Conservation (phyloP, 2,888 invertebrate species). For the Ormyrus labotus region DNA sequence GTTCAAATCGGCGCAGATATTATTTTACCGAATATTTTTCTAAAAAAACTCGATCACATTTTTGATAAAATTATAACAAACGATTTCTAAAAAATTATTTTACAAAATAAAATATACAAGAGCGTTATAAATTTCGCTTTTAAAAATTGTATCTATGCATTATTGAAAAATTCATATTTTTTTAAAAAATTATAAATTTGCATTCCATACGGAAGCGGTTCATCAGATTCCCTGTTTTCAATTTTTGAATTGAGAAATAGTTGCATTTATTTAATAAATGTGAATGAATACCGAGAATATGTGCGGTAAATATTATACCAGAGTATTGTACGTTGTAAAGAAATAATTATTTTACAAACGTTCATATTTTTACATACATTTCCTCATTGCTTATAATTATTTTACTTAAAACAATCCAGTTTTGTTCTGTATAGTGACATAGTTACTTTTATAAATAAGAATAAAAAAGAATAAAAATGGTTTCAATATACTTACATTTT, state of each 20-base stretch:
- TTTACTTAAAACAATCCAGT: slow-evolving; percentile 49
- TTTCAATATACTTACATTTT: slow-evolving; percentile 42
- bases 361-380: slow-evolving; percentile 55
- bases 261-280: slow-evolving; percentile 56
- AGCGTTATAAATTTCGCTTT: slow-evolving; percentile 33
- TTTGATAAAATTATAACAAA: slow-evolving; percentile 4
- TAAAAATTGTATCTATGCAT: slow-evolving; percentile 31
- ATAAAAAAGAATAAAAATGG: slow-evolving; percentile 45
- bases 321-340: slow-evolving; percentile 49
- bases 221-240: slow-evolving; percentile 46
- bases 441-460: slow-evolving; percentile 56
- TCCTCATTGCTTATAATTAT: slow-evolving; percentile 53
- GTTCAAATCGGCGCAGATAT: slow-evolving; percentile 6
- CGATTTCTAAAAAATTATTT: slow-evolving; percentile 53
- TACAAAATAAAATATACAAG: slow-evolving; percentile 29
- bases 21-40: slow-evolving; percentile 11
- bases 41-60: neutral
- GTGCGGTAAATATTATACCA: slow-evolving; percentile 41
- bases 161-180: slow-evolving; percentile 36
- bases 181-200: slow-evolving; percentile 40
- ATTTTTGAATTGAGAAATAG: slow-evolving; percentile 49
- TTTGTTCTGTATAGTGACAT: slow-evolving; percentile 58
- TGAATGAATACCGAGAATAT: slow-evolving; percentile 51
- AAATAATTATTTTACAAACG: slow-evolving; percentile 53
- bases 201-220: slow-evolving; percentile 50